phyloP scores from a whole-genome alignment of 2,113 vertebrate genomes.

The Cyprinodon tularosa region DNA sequence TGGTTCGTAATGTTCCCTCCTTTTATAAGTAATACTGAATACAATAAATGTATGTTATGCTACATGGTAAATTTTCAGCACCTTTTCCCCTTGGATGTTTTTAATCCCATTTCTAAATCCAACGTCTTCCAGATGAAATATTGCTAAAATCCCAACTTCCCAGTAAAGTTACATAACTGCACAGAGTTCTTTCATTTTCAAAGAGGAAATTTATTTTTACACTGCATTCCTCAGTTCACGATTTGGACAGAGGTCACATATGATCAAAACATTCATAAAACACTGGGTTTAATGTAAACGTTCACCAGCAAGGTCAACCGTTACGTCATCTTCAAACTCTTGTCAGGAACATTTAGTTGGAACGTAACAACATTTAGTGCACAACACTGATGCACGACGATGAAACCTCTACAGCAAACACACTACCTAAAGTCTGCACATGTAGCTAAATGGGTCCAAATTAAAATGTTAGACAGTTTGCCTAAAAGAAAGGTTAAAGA shows the following conservation, averaged over 20 bases:
- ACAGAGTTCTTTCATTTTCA: conserved; percentile 42
- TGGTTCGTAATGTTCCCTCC: not conserved
- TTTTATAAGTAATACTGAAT: not conserved
- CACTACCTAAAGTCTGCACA: conserved; percentile 29
- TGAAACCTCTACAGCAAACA: conserved; percentile 56
- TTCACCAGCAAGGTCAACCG: conserved; percentile 63
- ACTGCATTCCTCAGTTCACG: conserved; percentile 65
- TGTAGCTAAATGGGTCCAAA: conserved; percentile 9
- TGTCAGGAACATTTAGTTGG: conserved; percentile 60
- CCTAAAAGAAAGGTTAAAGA: not conserved
- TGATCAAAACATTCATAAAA: conserved; percentile 54
- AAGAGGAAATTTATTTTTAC: conserved; percentile 71
- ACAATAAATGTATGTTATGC: not conserved
- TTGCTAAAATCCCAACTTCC: not conserved
- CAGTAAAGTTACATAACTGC: conserved; percentile 35
- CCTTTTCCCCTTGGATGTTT: too few relatives aligned
- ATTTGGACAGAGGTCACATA: conserved; percentile 64
- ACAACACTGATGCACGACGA: conserved; percentile 65
- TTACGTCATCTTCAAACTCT: conserved; percentile 52
- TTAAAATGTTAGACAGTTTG: conserved; percentile 5
- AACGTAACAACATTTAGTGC: conserved; percentile 65
- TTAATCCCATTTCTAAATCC: not conserved
- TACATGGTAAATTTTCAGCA: not conserved
- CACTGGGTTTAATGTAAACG: conserved; percentile 59
- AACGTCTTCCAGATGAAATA: not conserved